Percentiles rank a stretch among this genome's conserved stretches.
phyloP scores from a whole-genome alignment of 53 echinoderm and acorn worm species.

The Temnopleurus reevesii region DNA sequence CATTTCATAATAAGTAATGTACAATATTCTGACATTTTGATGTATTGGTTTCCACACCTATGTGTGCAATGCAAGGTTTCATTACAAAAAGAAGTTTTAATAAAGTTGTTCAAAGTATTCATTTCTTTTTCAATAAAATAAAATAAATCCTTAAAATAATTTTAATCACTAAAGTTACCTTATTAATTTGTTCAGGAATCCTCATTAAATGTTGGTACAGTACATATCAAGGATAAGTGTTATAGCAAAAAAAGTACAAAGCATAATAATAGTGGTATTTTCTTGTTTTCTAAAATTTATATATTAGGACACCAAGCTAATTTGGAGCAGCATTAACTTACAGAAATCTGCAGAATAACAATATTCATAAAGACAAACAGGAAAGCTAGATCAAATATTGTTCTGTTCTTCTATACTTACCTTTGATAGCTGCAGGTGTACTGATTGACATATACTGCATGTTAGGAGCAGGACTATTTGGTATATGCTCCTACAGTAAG shows the following conservation, averaged over 20 bases:
- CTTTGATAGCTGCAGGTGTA: slow-evolving; percentile 77
- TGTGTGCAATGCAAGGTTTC: background rate
- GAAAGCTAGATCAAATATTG: no score
- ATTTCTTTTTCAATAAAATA: no score
- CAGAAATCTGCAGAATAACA: no score
- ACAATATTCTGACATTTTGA: no score
- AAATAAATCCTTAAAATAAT: no score
- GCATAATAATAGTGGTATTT: background rate
- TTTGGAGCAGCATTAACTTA: no score
- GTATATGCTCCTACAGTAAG: background rate
- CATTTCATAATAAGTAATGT: no score
- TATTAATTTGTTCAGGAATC: no score
- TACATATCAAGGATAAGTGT: background rate
- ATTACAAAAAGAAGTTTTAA: background rate
- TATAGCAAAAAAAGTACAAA: background rate
- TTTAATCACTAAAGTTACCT: no score
- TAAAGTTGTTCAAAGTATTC: background rate
- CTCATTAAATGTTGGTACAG: background rate
- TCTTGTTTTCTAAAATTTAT: no score
- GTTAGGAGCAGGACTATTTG: slow-evolving; percentile 57
- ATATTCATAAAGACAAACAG: no score
- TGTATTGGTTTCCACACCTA: no score
- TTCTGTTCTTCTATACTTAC: slow-evolving; percentile 24
- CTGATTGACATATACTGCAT: slow-evolving; percentile 88
- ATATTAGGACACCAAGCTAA: background rate